Evolutionary conservation across 2,888 invertebrate genomes (phyloP).

Genomic region (Drosophila demipolita): DNA sequence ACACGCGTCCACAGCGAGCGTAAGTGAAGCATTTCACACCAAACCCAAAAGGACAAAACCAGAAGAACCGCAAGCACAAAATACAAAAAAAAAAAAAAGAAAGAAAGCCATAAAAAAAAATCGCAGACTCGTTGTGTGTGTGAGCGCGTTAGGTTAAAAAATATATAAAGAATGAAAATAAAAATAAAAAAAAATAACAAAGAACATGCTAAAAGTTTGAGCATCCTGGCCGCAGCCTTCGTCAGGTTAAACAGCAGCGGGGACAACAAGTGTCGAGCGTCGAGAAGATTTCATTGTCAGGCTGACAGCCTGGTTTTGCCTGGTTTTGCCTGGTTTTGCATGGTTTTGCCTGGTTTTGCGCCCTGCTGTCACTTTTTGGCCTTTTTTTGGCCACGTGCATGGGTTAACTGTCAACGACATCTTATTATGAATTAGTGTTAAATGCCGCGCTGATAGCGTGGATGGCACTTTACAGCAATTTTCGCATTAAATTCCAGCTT

Average conservation of each 20-base stretch:
- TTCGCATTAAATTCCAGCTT: slow-evolving; percentile 58
- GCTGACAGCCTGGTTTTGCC: slow-evolving; percentile 12
- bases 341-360: not conserved
- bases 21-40: slow-evolving; percentile 53
- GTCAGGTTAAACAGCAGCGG: slow-evolving; percentile 56
- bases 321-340: not conserved
- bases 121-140: slow-evolving; percentile 27
- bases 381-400: slow-evolving; percentile 50
- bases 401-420: slow-evolving; percentile 82
- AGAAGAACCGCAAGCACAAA: slow-evolving; percentile 60
- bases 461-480: slow-evolving; percentile 70
- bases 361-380: slow-evolving; percentile 4
- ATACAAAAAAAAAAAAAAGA: slow-evolving; percentile 18
- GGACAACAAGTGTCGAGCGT: slow-evolving; percentile 48
- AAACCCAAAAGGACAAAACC: slow-evolving; percentile 68
- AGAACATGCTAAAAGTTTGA: slow-evolving; percentile 53
- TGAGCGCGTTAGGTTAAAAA: slow-evolving; percentile 28
- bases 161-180: slow-evolving; percentile 7
- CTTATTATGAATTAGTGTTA: slow-evolving; percentile 83
- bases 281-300: slow-evolving; percentile 71
- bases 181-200: slow-evolving; percentile 16
- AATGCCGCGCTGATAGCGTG: slow-evolving; percentile 72
- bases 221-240: slow-evolving; percentile 57
- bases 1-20: slow-evolving; percentile 67
- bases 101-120: slow-evolving; percentile 44